Evolutionary conservation across 2,797 vertebrate species (phyloP).

Genomic region (Molothrus ater): DNA sequence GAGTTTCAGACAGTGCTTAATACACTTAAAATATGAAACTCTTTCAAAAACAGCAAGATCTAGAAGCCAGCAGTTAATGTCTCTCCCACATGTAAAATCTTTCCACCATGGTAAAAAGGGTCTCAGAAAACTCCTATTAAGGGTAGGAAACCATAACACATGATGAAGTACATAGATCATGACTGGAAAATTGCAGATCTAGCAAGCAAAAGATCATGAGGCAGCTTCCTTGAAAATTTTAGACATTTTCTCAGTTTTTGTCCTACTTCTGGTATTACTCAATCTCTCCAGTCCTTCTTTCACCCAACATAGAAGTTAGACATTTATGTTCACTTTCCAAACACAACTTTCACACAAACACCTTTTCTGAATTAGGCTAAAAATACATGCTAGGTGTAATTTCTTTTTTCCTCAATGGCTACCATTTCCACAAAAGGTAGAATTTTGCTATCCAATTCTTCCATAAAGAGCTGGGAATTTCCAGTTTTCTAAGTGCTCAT

Average conservation of each 20-base stretch:
- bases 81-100: not conserved
- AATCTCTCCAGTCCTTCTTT: not conserved
- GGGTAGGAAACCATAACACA: not conserved
- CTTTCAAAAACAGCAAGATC: not conserved
- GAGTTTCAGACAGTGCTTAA: not conserved
- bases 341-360: not conserved
- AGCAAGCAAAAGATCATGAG: not conserved
- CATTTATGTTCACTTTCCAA: not conserved
- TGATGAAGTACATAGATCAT: fast-evolving
- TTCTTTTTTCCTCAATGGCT: not conserved
- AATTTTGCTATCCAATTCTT: not conserved
- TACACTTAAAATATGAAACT: not conserved
- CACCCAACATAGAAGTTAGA: not conserved
- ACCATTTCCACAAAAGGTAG: not conserved
- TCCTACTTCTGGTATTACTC: not conserved
- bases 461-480: not conserved
- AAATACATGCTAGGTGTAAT: not conserved
- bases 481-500: not conserved
- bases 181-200: not conserved
- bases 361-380: not conserved
- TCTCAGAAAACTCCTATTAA: not conserved
- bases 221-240: not conserved
- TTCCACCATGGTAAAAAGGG: not conserved
- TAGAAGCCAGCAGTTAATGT: not conserved
- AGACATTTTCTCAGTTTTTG: not conserved